Evolutionary conservation across 37 sponge, comb jelly and placozoan genomes (phyloP).

Genomic region (Hormiphora californensis): DNA sequence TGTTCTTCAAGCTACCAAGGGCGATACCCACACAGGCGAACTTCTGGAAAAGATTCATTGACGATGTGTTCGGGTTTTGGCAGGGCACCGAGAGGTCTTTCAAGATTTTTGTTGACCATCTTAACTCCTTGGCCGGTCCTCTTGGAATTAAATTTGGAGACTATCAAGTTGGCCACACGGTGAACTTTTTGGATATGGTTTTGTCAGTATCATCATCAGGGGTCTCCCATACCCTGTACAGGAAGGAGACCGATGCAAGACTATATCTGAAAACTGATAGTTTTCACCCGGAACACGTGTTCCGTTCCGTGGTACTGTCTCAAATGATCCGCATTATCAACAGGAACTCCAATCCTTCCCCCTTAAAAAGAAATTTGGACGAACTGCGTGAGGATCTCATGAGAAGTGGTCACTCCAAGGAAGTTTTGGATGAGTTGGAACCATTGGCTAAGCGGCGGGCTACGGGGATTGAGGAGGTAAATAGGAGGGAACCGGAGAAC

Average conservation of each 20-base stretch:
- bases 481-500: too few species aligned
- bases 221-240: background rate
- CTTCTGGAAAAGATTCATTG: background rate
- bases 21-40: too few species aligned
- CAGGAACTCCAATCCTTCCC: too few species aligned
- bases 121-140: background rate
- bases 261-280: background rate
- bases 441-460: too few species aligned
- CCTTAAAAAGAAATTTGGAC: too few species aligned
- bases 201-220: background rate
- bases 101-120: background rate
- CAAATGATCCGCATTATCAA: background rate
- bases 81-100: background rate
- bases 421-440: too few species aligned
- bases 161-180: background rate
- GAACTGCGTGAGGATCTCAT: too few species aligned
- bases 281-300: background rate
- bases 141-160: background rate
- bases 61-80: background rate
- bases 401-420: too few species aligned
- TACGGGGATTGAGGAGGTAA: too few species aligned
- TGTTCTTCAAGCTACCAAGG: too few species aligned
- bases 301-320: background rate
- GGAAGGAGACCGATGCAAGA: constrained; percentile 1
- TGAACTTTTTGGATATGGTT: background rate